Conservation (phyloP, 1,140 invertebrate species). For the Sycobia sp. region DNA sequence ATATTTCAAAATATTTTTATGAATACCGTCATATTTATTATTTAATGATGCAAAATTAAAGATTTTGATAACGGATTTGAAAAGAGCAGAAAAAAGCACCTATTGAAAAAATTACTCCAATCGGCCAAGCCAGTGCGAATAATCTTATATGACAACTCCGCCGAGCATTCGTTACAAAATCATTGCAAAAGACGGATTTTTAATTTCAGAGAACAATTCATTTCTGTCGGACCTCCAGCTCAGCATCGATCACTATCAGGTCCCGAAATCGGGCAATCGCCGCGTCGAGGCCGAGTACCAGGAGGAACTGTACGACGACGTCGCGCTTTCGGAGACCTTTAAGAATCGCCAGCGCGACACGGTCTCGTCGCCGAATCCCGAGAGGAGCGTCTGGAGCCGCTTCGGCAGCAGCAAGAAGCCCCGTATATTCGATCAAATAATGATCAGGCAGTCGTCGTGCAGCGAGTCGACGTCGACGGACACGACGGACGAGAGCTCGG, state of each 20-base stretch:
- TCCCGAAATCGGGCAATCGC: slow-evolving; percentile 38
- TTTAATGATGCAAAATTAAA: too few relatives aligned
- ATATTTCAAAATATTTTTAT: too few relatives aligned
- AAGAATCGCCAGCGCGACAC: slow-evolving; percentile 40
- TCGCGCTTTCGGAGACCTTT: slow-evolving; percentile 45
- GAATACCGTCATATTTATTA: too few relatives aligned
- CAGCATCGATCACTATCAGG: slow-evolving; percentile 46
- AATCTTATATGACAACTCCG: too few relatives aligned
- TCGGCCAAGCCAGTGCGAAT: too few relatives aligned
- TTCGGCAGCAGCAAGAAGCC: slow-evolving; percentile 42
- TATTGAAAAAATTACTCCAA: too few relatives aligned
- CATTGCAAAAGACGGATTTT: too few relatives aligned
- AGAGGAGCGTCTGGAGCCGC: slow-evolving; percentile 47
- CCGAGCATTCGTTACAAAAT: too few relatives aligned
- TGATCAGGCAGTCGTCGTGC: slow-evolving; percentile 6
- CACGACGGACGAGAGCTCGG: background rate
- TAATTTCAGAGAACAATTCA: slow-evolving; percentile 15
- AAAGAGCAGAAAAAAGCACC: too few relatives aligned
- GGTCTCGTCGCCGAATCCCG: background rate
- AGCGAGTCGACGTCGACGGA: slow-evolving; percentile 6
- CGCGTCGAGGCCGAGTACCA: slow-evolving; percentile 9
- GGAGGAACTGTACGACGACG: slow-evolving; percentile 50
- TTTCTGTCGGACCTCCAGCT: slow-evolving; percentile 18
- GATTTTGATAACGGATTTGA: too few relatives aligned
- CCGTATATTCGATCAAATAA: slow-evolving; percentile 34